Evolutionary conservation across 2,888 invertebrate species (phyloP).

Genomic region (Hydroisotoma schaefferi): DNA sequence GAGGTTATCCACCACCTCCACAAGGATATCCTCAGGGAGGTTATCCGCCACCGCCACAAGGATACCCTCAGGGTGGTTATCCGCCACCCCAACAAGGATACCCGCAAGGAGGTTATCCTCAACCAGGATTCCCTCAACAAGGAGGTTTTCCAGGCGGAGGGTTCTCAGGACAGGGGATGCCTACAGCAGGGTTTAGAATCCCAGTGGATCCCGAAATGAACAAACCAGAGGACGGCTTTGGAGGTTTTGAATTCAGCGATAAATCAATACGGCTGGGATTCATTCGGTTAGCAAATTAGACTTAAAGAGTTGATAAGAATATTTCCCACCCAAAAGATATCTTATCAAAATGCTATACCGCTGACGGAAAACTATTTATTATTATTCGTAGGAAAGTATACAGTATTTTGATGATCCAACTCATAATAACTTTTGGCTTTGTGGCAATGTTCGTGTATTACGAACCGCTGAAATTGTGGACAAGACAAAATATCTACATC

Average conservation of each 20-base stretch:
- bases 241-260: slow-evolving; percentile 40
- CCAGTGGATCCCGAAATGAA: slow-evolving; percentile 12
- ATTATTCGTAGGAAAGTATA: slow-evolving; percentile 69
- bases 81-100: slow-evolving; percentile 1
- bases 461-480: slow-evolving; percentile 32
- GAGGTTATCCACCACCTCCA: slow-evolving; percentile 1
- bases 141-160: slow-evolving; percentile 2
- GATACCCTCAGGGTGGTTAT: slow-evolving; percentile 7
- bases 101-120: slow-evolving; percentile 11
- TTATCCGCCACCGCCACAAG: slow-evolving; percentile 16
- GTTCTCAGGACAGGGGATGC: slow-evolving; percentile 13
- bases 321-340: not conserved
- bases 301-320: too few species aligned
- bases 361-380: slow-evolving; percentile 12
- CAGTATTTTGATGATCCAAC: slow-evolving; percentile 75
- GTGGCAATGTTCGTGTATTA: slow-evolving; percentile 69
- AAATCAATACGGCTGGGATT: slow-evolving; percentile 46
- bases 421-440: slow-evolving; percentile 72
- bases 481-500: slow-evolving; percentile 20
- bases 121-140: slow-evolving; percentile 9
- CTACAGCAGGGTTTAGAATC: slow-evolving; percentile 1
- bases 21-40: slow-evolving; percentile 11
- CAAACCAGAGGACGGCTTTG: slow-evolving; percentile 19
- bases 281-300: slow-evolving; percentile 33
- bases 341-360: too few species aligned